Percentiles rank a stretch among this genome's conserved stretches.
Evolutionary conservation across 1,140 invertebrate species (phyloP).

Genomic region (Heliothis subflexa): DNA sequence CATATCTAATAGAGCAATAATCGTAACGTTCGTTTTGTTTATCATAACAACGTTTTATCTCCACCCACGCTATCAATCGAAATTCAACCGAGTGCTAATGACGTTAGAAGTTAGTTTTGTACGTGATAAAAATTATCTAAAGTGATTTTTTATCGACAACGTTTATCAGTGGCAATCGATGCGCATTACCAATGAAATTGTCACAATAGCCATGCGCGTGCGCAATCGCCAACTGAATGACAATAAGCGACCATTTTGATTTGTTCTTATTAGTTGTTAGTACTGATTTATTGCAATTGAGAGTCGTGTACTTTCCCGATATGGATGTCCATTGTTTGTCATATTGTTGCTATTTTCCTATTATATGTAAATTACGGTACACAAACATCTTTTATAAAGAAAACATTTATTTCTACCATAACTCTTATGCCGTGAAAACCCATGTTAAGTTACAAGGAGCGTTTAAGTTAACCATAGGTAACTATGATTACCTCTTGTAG

Average conservation of each 20-base stretch:
- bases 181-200: conserved; percentile 52
- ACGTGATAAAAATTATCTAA: conserved; percentile 7
- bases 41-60: conserved; percentile 41
- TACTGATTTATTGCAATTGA: conserved; percentile 32
- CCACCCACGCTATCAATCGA: conserved; percentile 13
- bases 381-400: background rate
- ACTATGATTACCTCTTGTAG: background rate
- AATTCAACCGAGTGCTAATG: conserved; percentile 12
- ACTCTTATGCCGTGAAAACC: background rate
- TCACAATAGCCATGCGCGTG: conserved; percentile 51
- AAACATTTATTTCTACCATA: background rate
- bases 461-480: background rate
- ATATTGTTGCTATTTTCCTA: background rate
- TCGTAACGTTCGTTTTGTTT: conserved; percentile 34
- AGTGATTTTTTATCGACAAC: conserved; percentile 45
- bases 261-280: conserved; percentile 37
- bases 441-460: background rate
- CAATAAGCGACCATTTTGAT: conserved; percentile 47
- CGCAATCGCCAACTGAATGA: conserved; percentile 47
- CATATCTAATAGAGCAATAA: conserved; percentile 41
- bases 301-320: conserved; percentile 13
- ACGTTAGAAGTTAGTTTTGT: conserved; percentile 11
- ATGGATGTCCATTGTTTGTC: background rate
- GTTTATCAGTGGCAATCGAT: conserved; percentile 53
- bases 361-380: background rate